A percentile compares a stretch with the other conserved stretches of the same genome.
Evolutionary conservation across 2,888 invertebrate genomes (phyloP).

Genomic region (Platycheirus albimanus): DNA sequence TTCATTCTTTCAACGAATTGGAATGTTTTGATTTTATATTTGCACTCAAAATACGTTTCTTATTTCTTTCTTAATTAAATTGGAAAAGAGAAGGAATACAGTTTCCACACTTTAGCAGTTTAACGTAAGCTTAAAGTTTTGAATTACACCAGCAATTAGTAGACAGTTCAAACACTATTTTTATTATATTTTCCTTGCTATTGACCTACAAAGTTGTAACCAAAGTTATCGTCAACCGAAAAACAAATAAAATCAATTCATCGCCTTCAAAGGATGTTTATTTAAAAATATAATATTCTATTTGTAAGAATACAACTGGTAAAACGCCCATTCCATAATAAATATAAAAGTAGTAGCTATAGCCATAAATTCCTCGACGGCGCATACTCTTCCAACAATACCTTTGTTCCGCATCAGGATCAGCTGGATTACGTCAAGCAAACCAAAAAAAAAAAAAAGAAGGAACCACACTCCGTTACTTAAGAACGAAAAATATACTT

Average conservation of each 20-base stretch:
- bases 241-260: background rate
- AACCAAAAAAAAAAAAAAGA: constrained; percentile 36
- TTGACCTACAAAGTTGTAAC: too few relatives aligned
- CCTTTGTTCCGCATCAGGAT: constrained; percentile 34
- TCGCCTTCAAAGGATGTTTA: constrained; percentile 27
- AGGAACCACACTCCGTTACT: constrained; percentile 57
- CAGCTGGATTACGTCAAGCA: constrained; percentile 68
- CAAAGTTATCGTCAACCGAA: too few relatives aligned
- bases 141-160: too few relatives aligned
- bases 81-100: too few relatives aligned
- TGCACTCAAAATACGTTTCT: too few relatives aligned
- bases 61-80: too few relatives aligned
- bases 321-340: constrained; percentile 63
- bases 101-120: too few relatives aligned
- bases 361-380: constrained; percentile 26
- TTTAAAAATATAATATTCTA: constrained; percentile 20
- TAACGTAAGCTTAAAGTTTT: too few relatives aligned
- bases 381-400: constrained; percentile 39
- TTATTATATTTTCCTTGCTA: too few relatives aligned
- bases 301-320: constrained; percentile 49
- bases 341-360: constrained; percentile 38
- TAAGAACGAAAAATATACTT: background rate
- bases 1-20: too few relatives aligned
- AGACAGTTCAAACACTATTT: too few relatives aligned
- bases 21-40: too few relatives aligned